Percentiles rank a stretch among this genome's conserved stretches.
Conservation (phyloP, 2,888 invertebrate genomes). For the Phalera bucephala region DNA sequence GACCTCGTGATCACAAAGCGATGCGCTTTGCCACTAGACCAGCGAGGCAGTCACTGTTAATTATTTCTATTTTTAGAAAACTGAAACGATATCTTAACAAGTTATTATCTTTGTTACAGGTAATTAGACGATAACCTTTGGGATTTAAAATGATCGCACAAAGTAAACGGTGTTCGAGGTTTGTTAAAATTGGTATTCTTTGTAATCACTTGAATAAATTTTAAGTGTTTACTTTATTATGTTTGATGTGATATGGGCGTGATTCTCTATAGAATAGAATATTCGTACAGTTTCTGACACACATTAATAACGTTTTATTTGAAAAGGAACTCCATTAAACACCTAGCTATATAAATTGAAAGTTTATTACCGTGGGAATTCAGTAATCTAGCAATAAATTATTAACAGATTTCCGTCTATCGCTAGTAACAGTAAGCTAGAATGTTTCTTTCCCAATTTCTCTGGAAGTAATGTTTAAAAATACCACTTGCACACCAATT, state of each 20-base stretch:
- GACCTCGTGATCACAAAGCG: too few relatives aligned
- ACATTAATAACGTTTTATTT: too few relatives aligned
- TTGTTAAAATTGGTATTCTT: slow-evolving; percentile 35
- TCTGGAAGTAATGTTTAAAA: background rate
- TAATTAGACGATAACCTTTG: slow-evolving; percentile 41
- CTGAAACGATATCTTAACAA: slow-evolving; percentile 6
- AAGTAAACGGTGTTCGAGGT: slow-evolving; percentile 42
- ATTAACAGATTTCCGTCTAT: too few relatives aligned
- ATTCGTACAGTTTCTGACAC: too few relatives aligned
- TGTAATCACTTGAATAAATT: slow-evolving; percentile 56
- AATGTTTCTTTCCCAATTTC: background rate
- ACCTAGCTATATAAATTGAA: too few relatives aligned
- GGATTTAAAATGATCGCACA: slow-evolving; percentile 22
- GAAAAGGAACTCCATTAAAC: too few relatives aligned
- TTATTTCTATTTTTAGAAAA: slow-evolving; percentile 11
- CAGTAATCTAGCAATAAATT: too few relatives aligned
- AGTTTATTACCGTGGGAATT: too few relatives aligned
- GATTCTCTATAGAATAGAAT: background rate
- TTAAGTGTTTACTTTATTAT: slow-evolving; percentile 31
- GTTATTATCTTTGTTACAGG: slow-evolving; percentile 58
- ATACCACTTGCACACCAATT: slow-evolving; percentile 1
- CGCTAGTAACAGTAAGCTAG: too few relatives aligned
- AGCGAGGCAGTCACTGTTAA: too few relatives aligned
- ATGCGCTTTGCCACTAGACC: too few relatives aligned
- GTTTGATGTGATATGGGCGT: slow-evolving; percentile 15